Evolutionary conservation across 2,113 vertebrate genomes (phyloP), one percentile per base, ranked within the genome.

Genomic region (Proteles cristata): DNA sequence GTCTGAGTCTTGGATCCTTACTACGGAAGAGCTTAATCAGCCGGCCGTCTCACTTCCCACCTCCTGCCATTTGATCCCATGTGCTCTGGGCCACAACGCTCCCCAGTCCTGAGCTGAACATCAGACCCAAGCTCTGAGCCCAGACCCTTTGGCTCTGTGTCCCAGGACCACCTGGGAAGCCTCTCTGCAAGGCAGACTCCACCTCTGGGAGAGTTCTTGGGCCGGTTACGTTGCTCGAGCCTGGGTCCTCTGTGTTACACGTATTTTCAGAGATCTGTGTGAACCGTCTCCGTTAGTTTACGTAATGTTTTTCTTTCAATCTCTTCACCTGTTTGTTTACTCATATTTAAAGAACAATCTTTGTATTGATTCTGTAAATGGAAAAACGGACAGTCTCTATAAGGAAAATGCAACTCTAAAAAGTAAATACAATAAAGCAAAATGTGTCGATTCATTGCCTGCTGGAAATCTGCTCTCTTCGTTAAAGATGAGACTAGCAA

Each of bases 291-390:
- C 81, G 45, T 45, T 82, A 63, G 35, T 93, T 50, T 86, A 45
- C 63, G 69, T 43, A 21, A 69, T 90, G n/a, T 84, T 90, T 96
- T 68, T 94, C 48, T 95, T 80, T 43, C 81, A 93, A 68, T n/a
- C 17, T 50, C 14, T 80, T 93, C 9, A 61, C 28, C 39, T 45
- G 90, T 94, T 95, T 74, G 76, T 92, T 88, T 25, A 61, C 19
- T 82, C 43, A 45, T 94, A 96, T 96, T 97, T 94, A 97, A 97
- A 69, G 39, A 85, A 79, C 55, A 61, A 73, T 73, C 21, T 83
- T 82, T n/a, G 3, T 21, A 31, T 86, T 76, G 28, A 58, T 85
- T 88, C 63, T 86, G 45, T 89, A 88, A 82, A 71, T 80, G 25
- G 25, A 89, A 96, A 96, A 90, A 35, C 1, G 1, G 17, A 71